Evolutionary conservation across 2,888 invertebrate species (phyloP), one percentile per base, ranked within the genome.

Genomic region (Habroteleia sp.): DNA sequence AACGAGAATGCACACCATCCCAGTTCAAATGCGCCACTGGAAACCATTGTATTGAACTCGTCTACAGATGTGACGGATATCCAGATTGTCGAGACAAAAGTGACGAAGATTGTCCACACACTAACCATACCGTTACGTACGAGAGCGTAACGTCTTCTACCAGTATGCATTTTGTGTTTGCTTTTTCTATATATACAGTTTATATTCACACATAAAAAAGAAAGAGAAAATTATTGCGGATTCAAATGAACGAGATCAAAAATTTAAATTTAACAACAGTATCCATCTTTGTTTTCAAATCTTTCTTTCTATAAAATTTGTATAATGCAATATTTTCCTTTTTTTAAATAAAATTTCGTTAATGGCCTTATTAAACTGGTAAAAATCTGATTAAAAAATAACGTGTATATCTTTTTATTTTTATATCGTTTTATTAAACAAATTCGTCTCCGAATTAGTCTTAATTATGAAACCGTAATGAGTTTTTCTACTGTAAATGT

Each of bases 61-160:
- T 85, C 83, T 89, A 89, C 82, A 86, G 88, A 78, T 91, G 92
- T 85, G 90, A 93, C 86, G 90, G 90, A 76, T 85, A 85, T 75
- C 83, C 86, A 72, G 91, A 93, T 84, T 93, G 92, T 85, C 84
- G 88, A 39, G 92, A 92, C 86, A 84, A 85, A 69, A 90, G 90
- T 81, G 91, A 91, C 80, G 91, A 91, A 85, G 83, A 85, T 69
- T 85, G 87, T 81, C 77, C 77, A 39, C 41, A 66, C 42, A 73
- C 80, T 77, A 86, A 84, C 77, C 82, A 83, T 82, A 85, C 82
- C 65, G 80, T 80, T 80, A 82, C 82, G 77, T 80, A 83, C 80
- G 62, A 65, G 62, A 80, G 63, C 80, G 81, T 81, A 76, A 72
- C 72, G 17, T 68, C 81, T 78, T 79, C 83, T 81, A 82, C 79